Evolutionary conservation across 2,797 vertebrate species (phyloP).

Genomic region (Microhierax caerulescens): DNA sequence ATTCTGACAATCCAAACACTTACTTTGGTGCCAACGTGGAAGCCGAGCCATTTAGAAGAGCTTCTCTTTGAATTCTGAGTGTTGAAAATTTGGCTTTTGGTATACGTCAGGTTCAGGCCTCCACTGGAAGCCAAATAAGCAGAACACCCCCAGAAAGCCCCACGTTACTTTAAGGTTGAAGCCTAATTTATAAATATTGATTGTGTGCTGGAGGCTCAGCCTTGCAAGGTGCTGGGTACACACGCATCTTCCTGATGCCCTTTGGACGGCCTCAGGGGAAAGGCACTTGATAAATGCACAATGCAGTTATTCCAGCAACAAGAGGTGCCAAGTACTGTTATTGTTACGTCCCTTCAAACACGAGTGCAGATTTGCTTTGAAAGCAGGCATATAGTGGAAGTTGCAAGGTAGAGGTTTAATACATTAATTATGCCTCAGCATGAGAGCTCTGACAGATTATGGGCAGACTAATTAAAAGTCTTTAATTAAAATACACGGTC

Average conservation of each 20-base stretch:
- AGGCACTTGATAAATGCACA: conserved; percentile 31
- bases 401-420: conserved; percentile 43
- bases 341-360: conserved; percentile 45
- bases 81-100: neutral
- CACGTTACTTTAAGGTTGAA: neutral
- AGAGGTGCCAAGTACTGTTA: conserved; percentile 39
- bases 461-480: conserved; percentile 32
- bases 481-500: conserved; percentile 39
- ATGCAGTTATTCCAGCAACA: neutral
- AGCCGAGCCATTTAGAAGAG: neutral
- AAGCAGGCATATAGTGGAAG: conserved; percentile 27
- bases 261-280: conserved; percentile 36
- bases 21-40: neutral
- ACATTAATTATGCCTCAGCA: conserved; percentile 46
- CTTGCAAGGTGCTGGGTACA: conserved; percentile 24
- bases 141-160: neutral
- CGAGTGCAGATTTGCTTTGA: conserved; percentile 37
- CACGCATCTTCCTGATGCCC: conserved; percentile 12
- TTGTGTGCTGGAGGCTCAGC: conserved; percentile 11
- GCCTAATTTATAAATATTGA: conserved; percentile 30
- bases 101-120: neutral
- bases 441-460: conserved; percentile 50
- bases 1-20: neutral
- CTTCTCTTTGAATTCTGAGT: neutral
- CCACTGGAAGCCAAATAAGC: neutral